These are phyloP conservation scores for Accipiter virgatus DNA, from an alignment of 2,113 vertebrate species.

Conservation along the genomic window DNA sequence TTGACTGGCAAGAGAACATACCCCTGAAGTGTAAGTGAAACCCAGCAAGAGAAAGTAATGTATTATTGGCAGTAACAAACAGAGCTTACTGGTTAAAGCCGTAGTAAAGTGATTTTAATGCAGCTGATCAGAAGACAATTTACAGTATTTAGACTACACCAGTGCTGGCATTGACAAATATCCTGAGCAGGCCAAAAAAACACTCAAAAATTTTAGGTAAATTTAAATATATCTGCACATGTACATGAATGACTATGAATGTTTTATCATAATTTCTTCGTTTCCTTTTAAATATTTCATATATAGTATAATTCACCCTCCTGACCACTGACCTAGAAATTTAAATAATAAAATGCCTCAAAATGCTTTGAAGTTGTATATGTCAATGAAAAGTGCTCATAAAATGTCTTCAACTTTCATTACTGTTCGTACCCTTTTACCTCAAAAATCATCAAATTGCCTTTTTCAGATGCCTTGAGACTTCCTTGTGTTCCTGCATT, in stretches of 20 bases:
- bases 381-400: constrained; percentile 14
- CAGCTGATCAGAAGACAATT: constrained; percentile 40
- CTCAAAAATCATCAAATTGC: constrained; percentile 4
- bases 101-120: not conserved
- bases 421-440: constrained; percentile 43
- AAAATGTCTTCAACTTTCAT: constrained; percentile 22
- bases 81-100: not conserved
- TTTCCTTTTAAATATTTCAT: constrained; percentile 37
- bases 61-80: not conserved
- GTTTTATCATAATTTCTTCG: not conserved
- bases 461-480: constrained; percentile 17
- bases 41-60: not conserved
- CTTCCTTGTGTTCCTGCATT: constrained; percentile 10
- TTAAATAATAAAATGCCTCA: constrained; percentile 15
- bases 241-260: not conserved
- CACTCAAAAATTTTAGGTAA: not conserved
- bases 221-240: constrained; percentile 43
- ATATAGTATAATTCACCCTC: not conserved
- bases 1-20: not conserved
- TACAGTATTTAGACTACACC: constrained; percentile 51
- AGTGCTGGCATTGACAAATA: constrained; percentile 9
- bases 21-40: not conserved
- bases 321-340: constrained; percentile 15
- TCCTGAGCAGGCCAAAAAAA: not conserved
- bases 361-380: constrained; percentile 30